Evolutionary conservation across 2,797 vertebrate species (phyloP).

Genomic region (Schizopygopsis malacanthus): DNA sequence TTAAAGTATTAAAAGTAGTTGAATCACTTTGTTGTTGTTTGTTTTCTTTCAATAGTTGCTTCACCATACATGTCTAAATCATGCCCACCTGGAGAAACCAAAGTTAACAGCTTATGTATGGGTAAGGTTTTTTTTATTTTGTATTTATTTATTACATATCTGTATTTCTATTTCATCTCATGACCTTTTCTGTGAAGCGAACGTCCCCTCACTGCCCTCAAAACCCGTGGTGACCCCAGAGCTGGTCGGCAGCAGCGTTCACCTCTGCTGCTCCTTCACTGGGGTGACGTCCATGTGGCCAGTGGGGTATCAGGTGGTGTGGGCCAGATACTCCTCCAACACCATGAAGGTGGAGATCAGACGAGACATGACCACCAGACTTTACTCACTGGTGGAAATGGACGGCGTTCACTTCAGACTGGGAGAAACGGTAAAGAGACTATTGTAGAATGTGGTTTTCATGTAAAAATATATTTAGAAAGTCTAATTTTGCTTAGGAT

Average conservation of each 20-base stretch:
- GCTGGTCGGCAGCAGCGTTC: conserved; percentile 74
- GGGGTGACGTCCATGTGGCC: conserved; percentile 54
- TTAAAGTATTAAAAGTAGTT: not conserved
- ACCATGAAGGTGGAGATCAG: conserved; percentile 81
- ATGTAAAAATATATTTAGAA: too few relatives aligned
- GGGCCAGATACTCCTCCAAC: conserved; percentile 73
- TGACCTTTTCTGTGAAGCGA: conserved; percentile 64
- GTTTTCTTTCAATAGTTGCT: conserved; percentile 61
- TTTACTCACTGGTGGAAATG: conserved; percentile 79
- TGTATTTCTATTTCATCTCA: not conserved
- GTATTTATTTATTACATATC: not conserved
- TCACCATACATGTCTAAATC: conserved; percentile 69
- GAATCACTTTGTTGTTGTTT: not conserved
- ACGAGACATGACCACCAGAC: conserved; percentile 74
- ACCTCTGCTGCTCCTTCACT: conserved; percentile 77
- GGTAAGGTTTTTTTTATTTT: conserved; percentile 62
- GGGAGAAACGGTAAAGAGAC: conserved; percentile 78
- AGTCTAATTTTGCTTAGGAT: not conserved
- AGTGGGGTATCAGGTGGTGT: conserved; percentile 74
- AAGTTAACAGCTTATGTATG: conserved; percentile 74
- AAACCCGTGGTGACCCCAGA: conserved; percentile 74
- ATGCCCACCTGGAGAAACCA: conserved; percentile 73
- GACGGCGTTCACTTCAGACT: conserved; percentile 81
- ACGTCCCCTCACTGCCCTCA: conserved; percentile 62
- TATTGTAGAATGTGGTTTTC: not conserved